Conservation (phyloP, 1,140 invertebrate genomes). For the Amphibalanus amphitrite region DNA sequence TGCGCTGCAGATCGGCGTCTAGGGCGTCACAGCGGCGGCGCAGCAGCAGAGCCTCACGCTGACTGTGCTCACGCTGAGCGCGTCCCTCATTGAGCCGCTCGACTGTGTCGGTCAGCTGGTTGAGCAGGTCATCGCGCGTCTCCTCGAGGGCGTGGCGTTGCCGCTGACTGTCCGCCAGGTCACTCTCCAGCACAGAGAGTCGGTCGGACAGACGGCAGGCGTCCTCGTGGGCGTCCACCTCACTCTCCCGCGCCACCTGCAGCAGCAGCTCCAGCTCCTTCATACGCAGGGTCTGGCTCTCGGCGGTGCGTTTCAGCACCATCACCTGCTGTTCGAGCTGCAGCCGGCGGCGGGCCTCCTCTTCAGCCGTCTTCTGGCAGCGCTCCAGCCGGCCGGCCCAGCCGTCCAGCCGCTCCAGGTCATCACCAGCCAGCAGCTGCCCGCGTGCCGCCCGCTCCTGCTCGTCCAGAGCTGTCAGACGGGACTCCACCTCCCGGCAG, state of each 20-base stretch:
- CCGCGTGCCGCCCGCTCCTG: background rate
- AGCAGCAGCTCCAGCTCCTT: slow-evolving; percentile 1
- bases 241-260: slow-evolving; percentile 4
- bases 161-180: background rate
- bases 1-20: background rate
- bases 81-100: background rate
- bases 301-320: background rate
- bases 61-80: background rate
- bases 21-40: background rate
- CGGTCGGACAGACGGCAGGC: background rate
- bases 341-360: background rate
- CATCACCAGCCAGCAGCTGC: background rate
- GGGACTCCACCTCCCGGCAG: background rate
- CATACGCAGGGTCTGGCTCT: background rate
- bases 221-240: background rate
- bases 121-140: background rate
- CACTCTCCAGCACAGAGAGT: background rate
- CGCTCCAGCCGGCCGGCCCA: background rate
- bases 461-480: background rate
- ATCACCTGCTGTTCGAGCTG: background rate
- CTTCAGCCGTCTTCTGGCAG: background rate
- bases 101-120: background rate
- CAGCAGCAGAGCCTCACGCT: background rate
- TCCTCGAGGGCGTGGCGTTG: background rate
- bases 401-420: background rate